Evolutionary conservation across 2,888 invertebrate species (phyloP), one percentile per base, ranked within the genome.

Genomic region (Caenorhabditis sp.): DNA sequence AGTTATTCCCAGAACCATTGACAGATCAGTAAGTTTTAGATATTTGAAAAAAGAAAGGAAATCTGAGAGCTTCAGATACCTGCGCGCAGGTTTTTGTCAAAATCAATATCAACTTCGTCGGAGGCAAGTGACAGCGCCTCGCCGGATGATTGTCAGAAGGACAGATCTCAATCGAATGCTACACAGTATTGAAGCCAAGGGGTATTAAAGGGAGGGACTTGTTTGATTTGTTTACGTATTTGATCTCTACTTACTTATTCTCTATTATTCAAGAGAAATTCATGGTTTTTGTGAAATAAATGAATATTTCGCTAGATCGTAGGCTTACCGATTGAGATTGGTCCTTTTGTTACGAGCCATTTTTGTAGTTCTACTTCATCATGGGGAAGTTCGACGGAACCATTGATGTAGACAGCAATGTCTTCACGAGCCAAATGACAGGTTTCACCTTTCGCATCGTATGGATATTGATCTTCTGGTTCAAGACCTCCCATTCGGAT

Each of bases 381-480:
- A 52, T 85, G 71, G 8, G 86, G 83, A 14, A 87, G 68, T 56
- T 82, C 81, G 10, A 86, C 71, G 8, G 86, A 86, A 54, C 77
- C 83, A 70, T 87, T 88, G 80, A 87, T 87, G 77, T 83, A 86
- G 12, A 83, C 84, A 12, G 80, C 74, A 52, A 80, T 70, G 59
- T 78, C 82, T 27, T 72, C 66, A 36, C 76, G 57, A 8, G 67
- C 77, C 54, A 85, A 43, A 61, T 84, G 80, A 65, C 85, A 85
- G 3, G 76, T 76, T 57, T 86, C 85, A 12, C 71, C 80, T 63
- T 75, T 74, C 20, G 74, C 83, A 36, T 85, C 93, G 88, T 99
- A 99, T 0, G 95, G 95, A 89, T 99, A 99, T 84, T 94, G 94
- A 0, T 79, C 78, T 89, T 99, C 97, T 0, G 91, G 90, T 89